Base-by-base conservation (phyloP, 2,888 invertebrate species). In the Acleris laterana region DNA sequence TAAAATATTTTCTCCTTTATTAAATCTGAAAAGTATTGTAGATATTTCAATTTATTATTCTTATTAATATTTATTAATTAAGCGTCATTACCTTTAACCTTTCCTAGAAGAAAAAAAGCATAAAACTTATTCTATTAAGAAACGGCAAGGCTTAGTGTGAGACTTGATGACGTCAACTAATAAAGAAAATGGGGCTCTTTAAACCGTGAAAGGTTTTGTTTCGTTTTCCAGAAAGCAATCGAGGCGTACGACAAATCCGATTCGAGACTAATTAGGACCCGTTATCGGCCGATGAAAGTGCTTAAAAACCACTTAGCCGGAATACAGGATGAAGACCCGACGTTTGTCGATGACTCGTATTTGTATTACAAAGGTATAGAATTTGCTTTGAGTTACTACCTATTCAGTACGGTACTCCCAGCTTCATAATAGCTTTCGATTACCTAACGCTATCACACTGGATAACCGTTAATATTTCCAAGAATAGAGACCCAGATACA, bases 281-380 rank as follows among this genome's bases (percentile, higher is more conserved):
- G 88, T 55, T 92, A 93, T 73, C 82, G 92, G 71, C 90, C 92
- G 59, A 90, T 92, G 90, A 91, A 90, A 79, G 82, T 90, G 58
- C 84, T 92, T 59, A 92, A 92, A 80, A 88, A 91, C 74, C 82
- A 86, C 76, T 83, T 93, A 72, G 78, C 83, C 11, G 90, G 87
- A 22, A 77, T 84, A 17, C 86, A 88, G 70, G 87, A 88, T 60
- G 90, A 91, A 60, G 88, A 92, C 68, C 83, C 90, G 1, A 88
- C 88, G 20, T 91, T 92, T 71, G 83, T 88, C 50, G 92, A 93
- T 71, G 89, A 93, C 77, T 89, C 91, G 59, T 87, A 92, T 72
- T 81, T 91, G 83, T 91, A 87, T 80, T 93, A 87, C 70, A 88
- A 81, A 83, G 92, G 92, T 93, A 74, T 69, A 13, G 11, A 17